Evolutionary conservation across 2,797 vertebrate genomes (phyloP).

Genomic region (Yasuhikotakia modesta): DNA sequence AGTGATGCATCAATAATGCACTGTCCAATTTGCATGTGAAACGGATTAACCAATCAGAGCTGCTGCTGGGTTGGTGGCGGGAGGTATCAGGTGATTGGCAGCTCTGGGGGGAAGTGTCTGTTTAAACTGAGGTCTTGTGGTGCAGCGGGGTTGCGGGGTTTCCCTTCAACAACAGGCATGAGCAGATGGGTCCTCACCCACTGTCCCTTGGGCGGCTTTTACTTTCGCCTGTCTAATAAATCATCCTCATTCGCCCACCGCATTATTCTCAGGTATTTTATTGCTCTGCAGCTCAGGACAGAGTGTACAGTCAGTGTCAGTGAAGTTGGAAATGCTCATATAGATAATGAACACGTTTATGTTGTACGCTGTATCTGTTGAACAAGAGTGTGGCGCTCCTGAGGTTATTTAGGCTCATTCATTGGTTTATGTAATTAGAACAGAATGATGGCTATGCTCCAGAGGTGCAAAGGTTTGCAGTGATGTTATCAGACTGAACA

Average conservation of each 20-base stretch:
- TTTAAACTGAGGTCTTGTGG: slow-evolving; percentile 23
- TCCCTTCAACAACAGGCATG: slow-evolving; percentile 31
- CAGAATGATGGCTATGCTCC: neutral
- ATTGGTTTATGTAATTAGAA: slow-evolving; percentile 21
- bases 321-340: slow-evolving; percentile 9
- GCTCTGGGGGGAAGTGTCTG: slow-evolving; percentile 30
- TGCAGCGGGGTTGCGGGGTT: slow-evolving; percentile 21
- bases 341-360: slow-evolving; percentile 17
- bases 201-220: slow-evolving; percentile 53
- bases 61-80: slow-evolving; percentile 15
- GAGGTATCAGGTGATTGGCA: slow-evolving; percentile 44
- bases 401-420: slow-evolving; percentile 6
- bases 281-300: slow-evolving; percentile 17
- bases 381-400: neutral
- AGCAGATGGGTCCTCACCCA: slow-evolving; percentile 43
- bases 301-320: neutral
- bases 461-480: neutral
- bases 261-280: slow-evolving; percentile 48
- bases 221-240: slow-evolving; percentile 56
- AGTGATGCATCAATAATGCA: slow-evolving; percentile 49
- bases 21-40: slow-evolving; percentile 50
- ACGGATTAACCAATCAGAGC: slow-evolving; percentile 46
- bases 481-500: slow-evolving; percentile 2
- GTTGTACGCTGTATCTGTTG: slow-evolving; percentile 5
- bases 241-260: slow-evolving; percentile 44